Evolutionary conservation across 1,140 invertebrate species (phyloP), one percentile per base, ranked within the genome.

Genomic region (Phortica variegata): DNA sequence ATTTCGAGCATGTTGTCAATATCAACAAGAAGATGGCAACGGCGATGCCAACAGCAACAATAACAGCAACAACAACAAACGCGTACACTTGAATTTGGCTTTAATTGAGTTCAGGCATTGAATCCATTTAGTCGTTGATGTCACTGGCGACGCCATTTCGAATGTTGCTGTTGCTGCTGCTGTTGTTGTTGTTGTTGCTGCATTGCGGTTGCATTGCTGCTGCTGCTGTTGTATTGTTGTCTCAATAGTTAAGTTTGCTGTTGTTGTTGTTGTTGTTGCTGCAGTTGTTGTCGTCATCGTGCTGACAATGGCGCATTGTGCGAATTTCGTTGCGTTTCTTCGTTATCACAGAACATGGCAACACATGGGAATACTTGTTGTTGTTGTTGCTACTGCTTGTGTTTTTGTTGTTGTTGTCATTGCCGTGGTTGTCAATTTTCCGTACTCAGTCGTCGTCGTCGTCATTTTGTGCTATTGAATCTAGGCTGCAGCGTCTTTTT

Each of bases 321-420:
- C 23, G 23, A 6, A n/a, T 6, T 26, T 26, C 23, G 23, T 26
- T 26, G n/a, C 23, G 44, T 41, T 46, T 42, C 62, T 68, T 68
- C 63, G 63, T 68, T 68, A 68, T 68, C 63, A 68, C 60, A 60
- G 51, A 54, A 68, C 63, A 68, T 68, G 65, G 50, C 60, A 68
- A 63, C 63, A 68, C 63, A 58, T 63, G 63, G 63, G 63, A 68
- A 68, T 68, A 6, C 5, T 5, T 6, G 10, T 26, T 26, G 23
- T 26, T 26, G 23, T 10, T 26, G 23, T 5, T 6, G 23, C 23
- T 26, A 26, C 23, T 26, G 23, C 23, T n/a, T n/a, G n/a, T n/a
- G n/a, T n/a, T n/a, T n/a, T n/a, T n/a, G n/a, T n/a, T n/a, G n/a
- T n/a, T n/a, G n/a, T n/a, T n/a, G n/a, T 66, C 63, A 6, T 34